These are phyloP conservation scores for Galaxea fascicularis DNA, from an alignment of 92 coral and sea anemone genomes.

Conservation along the genomic window DNA sequence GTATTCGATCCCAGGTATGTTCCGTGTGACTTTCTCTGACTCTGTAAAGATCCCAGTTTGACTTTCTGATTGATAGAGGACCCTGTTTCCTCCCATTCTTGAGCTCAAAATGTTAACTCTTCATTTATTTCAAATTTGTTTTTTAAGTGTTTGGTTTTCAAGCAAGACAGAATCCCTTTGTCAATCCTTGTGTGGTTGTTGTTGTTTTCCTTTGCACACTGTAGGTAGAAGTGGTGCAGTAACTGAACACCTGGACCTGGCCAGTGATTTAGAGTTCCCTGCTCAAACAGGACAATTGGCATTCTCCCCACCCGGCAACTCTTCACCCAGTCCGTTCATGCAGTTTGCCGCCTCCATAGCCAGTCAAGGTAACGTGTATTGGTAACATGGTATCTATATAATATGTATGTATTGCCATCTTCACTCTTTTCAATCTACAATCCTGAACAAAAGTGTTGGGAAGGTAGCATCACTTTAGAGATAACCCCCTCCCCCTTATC, in stretches of 20 bases:
- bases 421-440: too few relatives aligned
- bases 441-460: too few relatives aligned
- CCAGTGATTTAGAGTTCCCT: conserved; percentile 95
- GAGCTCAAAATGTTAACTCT: not conserved
- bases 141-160: not conserved
- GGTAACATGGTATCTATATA: not conserved
- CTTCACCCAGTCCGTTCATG: conserved; percentile 84
- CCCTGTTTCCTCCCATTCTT: not conserved
- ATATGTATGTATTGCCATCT: too few relatives aligned
- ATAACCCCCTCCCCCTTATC: too few relatives aligned
- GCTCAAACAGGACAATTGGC: conserved; percentile 80
- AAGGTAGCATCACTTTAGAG: too few relatives aligned
- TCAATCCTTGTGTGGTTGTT: not conserved
- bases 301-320: conserved; percentile 77
- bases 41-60: not conserved
- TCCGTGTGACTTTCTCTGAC: not conserved
- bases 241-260: conserved; percentile 72
- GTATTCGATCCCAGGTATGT: not conserved
- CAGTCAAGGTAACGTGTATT: conserved; percentile 42
- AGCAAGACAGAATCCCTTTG: not conserved
- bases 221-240: conserved; percentile 15
- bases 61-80: not conserved
- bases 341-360: conserved; percentile 75
- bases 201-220: not conserved
- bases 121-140: not conserved